These are phyloP conservation scores for Amblyjoppa fuscipennis DNA, from an alignment of 2,888 invertebrate species.

Conservation along the genomic window DNA sequence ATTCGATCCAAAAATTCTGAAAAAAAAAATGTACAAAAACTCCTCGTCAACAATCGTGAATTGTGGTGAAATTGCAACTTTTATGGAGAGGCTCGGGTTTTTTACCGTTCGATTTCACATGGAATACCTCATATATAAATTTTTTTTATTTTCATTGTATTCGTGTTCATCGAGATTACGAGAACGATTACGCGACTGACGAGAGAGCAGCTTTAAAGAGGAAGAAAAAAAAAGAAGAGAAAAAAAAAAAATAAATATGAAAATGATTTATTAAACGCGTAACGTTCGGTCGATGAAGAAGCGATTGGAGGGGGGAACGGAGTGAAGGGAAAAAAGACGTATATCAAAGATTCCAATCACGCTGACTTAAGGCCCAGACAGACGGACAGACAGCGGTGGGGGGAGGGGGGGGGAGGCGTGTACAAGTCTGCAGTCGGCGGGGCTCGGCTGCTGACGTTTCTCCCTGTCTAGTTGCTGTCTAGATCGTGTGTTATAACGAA, in stretches of 20 bases:
- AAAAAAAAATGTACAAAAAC: no score
- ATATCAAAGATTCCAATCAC: constrained; percentile 65
- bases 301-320: constrained; percentile 10
- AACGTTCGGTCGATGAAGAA: constrained; percentile 19
- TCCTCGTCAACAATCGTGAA: no score
- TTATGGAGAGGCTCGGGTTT: no score
- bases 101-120: no score
- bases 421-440: constrained; percentile 60
- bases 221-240: not conserved
- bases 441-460: constrained; percentile 76
- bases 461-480: constrained; percentile 81
- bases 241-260: no score
- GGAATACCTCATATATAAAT: not conserved
- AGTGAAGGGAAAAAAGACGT: constrained; percentile 18
- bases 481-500: constrained; percentile 80
- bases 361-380: constrained; percentile 66
- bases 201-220: not conserved
- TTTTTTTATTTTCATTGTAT: not conserved
- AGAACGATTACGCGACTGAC: not conserved
- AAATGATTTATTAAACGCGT: not conserved
- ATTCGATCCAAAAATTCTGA: no score
- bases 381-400: constrained; percentile 53
- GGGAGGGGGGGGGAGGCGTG: constrained; percentile 22
- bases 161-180: constrained; percentile 4
- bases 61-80: no score